These are phyloP conservation scores for Pionites leucogaster DNA, from an alignment of 2,113 vertebrate genomes.

Conservation along the genomic window DNA sequence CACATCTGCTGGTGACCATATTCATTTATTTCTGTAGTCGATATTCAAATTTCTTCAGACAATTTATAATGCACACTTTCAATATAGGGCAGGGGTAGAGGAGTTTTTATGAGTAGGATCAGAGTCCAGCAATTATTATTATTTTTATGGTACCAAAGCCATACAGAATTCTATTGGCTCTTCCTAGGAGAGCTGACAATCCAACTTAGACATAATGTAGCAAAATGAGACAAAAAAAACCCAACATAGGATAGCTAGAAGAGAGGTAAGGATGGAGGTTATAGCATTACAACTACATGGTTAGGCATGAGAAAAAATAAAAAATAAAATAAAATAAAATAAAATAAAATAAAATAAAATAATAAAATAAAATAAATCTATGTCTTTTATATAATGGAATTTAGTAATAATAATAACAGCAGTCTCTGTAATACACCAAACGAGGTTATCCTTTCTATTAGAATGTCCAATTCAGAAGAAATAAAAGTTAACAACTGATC, in stretches of 20 bases:
- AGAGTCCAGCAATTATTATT: neutral
- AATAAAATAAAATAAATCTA: neutral
- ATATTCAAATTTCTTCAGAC: neutral
- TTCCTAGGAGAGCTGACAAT: neutral
- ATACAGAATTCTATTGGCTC: neutral
- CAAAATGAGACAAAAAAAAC: neutral
- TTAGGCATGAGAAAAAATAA: neutral
- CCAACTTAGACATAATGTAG: neutral
- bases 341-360: neutral
- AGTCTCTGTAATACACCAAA: neutral
- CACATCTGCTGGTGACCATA: neutral
- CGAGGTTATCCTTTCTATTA: conserved; percentile 26
- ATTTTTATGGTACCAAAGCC: neutral
- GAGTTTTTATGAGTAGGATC: neutral
- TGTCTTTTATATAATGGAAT: neutral
- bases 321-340: neutral
- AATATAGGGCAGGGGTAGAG: neutral
- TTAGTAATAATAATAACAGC: conserved; percentile 1
- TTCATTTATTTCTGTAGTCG: neutral
- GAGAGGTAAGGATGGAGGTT: neutral
- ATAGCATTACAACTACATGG: neutral
- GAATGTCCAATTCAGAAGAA: conserved; percentile 43
- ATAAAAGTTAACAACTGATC: conserved; percentile 66
- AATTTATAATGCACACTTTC: neutral
- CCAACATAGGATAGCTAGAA: neutral